Percentiles rank a stretch among this genome's conserved stretches.
Conservation (phyloP, 2,797 vertebrate species). For the Parotocinclus haroldoi region DNA sequence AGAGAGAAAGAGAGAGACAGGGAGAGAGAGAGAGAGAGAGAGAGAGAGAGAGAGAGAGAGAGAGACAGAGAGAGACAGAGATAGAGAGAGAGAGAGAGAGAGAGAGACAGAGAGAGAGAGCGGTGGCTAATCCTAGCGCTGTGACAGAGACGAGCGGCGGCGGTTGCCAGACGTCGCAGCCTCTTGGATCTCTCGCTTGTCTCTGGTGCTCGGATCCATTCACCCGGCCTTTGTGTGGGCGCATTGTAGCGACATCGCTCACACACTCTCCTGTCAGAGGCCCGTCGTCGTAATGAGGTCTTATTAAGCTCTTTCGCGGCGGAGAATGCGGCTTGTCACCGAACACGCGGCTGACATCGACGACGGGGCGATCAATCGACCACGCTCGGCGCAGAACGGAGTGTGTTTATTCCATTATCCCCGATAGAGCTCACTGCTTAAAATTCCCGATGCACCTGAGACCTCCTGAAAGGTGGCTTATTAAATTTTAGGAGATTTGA, state of each 20-base stretch:
- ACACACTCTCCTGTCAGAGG: constrained; percentile 34
- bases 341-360: constrained; percentile 32
- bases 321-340: constrained; percentile 67
- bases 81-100: too few species aligned
- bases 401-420: constrained; percentile 76
- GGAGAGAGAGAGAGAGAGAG: neutral
- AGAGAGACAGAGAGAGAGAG: constrained; percentile 13
- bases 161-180: constrained; percentile 3
- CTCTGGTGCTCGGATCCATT: constrained; percentile 23
- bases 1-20: too few species aligned
- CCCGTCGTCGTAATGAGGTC: constrained; percentile 62
- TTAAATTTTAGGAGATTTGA: constrained; percentile 38
- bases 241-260: constrained; percentile 43
- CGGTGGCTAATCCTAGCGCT: constrained; percentile 28
- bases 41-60: neutral
- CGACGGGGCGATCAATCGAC: constrained; percentile 3
- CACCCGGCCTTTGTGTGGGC: constrained; percentile 31
- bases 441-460: constrained; percentile 52
- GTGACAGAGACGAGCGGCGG: constrained; percentile 7
- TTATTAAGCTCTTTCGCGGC: constrained; percentile 67
- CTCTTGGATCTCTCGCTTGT: constrained; percentile 19
- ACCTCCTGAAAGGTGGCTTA: constrained; percentile 37
- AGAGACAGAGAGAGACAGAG: constrained; percentile 1
- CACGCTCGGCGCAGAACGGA: too few species aligned
- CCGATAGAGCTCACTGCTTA: constrained; percentile 67